Base-by-base conservation (phyloP, 2,113 vertebrate genomes). In the Empidonax traillii region DNA sequence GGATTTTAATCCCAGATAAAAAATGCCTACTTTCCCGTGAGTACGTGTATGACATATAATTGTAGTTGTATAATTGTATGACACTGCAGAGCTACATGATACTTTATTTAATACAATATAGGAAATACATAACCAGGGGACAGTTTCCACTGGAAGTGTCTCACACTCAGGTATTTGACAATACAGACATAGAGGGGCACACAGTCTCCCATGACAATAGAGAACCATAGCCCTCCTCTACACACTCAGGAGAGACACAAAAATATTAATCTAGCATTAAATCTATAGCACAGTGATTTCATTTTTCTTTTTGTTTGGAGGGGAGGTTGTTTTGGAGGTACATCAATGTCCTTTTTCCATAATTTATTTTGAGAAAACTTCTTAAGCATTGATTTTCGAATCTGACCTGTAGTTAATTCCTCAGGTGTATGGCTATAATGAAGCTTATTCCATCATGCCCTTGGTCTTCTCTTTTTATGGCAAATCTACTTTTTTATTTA, bases 181-280 rank as follows among this genome's bases (percentile, higher is more conserved):
- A 90, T 28, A 33, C 13, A 46, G 16, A 35, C 1, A 4, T 5
- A 85, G 24, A 0, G 0, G 41, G 33, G 22, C 1, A 3, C 3
- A 2, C 52, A 20, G 9, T 71, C 65, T 78, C 22, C 28, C 82
- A 30, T 43, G 33, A 53, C 2, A 44, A 35, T 8, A 7, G 24
- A 21, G 27, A 78, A 56, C 55, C 6, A 2, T 37, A 77, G 15
- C 3, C 47, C 23, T 23, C 37, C 22, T 78, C 33, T 41, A 10
- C 8, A 19, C 39, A 18, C 19, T 84, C 39, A 44, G 33, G 14
- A 78, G 4, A 73, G 4, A 43, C 23, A 66, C 31, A 83, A 51
- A 93, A 71, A 67, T 35, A 81, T 21, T 51, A 65, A 71, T n/a
- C 12, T 46, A 24, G 25, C 44, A 49, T 92, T 61, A 89, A 69